Conservation (phyloP, 1,140 invertebrate species). For the Stenopsyche tienmushanensis region DNA sequence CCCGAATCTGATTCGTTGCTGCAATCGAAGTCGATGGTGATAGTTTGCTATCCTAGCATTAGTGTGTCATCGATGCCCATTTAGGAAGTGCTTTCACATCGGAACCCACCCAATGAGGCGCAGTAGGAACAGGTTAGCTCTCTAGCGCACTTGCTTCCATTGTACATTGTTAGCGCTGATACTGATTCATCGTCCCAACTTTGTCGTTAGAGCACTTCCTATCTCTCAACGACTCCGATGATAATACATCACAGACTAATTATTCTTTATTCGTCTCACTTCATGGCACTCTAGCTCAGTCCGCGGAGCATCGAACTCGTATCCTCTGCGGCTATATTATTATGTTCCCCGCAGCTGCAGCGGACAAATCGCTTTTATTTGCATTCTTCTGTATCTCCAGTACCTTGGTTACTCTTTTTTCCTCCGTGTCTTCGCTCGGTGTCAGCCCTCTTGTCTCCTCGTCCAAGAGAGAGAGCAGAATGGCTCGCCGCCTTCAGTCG, state of each 20-base stretch:
- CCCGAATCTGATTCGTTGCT: no score
- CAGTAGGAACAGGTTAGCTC: no score
- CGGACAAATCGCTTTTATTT: slow-evolving; percentile 36
- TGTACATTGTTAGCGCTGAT: no score
- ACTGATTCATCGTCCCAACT: no score
- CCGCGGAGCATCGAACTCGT: slow-evolving; percentile 5
- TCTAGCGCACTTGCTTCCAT: no score
- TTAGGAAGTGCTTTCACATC: no score
- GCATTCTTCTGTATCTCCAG: slow-evolving; percentile 28
- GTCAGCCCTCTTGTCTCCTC: not conserved
- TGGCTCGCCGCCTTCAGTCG: not conserved
- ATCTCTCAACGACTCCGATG: not conserved
- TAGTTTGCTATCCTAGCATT: no score
- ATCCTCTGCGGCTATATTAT: slow-evolving; percentile 22
- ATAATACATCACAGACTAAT: slow-evolving; percentile 17
- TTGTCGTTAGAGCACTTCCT: no score
- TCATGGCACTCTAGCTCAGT: not conserved
- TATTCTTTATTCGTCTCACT: slow-evolving; percentile 13
- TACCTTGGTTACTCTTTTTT: not conserved
- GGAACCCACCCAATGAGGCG: no score
- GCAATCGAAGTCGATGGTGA: no score
- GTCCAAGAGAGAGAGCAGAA: no score
- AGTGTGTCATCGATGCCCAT: no score
- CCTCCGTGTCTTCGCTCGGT: not conserved
- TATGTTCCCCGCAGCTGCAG: slow-evolving; percentile 24